Base-by-base conservation (phyloP, 35 echinoderm and acorn worm species). In the Apostichopus californicus region DNA sequence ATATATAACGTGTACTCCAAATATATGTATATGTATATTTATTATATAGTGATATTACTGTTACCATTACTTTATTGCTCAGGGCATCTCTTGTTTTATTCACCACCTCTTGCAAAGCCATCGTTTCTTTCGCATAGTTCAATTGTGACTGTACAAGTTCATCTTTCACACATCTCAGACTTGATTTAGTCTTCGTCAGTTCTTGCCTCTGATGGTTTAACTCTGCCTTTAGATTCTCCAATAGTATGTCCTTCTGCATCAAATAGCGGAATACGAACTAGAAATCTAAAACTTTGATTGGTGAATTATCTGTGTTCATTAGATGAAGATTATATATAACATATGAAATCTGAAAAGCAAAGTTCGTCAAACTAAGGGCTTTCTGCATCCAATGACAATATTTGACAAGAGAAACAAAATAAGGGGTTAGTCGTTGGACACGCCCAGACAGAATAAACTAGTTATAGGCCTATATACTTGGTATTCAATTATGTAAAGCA, bases 221-320 rank as follows among this genome's bases (percentile, higher is more conserved):
- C 73, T 77, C 73, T 77, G 73, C 73, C 15, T 17, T 77, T 8
- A 77, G 15, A 8, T 77, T 17, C 73, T 77, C 73, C 26, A 28
- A 28, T 28, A 28, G 26, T 28, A 28, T 28, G 26, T 28, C 26
- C 26, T 28, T 28, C 66, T 72, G 66, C 66, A 72, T 72, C 66
- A 72, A 72, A 72, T 72, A 72, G 66, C 66, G 66, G 66, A 72
- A 72, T 72, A 72, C 66, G 66, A 72, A 72, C 66, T 72, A 72
- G 66, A 72, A 72, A 72, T 72, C 66, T 72, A 72, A 72, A 72
- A 72, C 66, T 72, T 72, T 72, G 66, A 72, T 72, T 72, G 66
- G 66, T 72, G 66, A 72, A 72, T 72, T 72, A 72, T 72, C 66
- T 72, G 66, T 72, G n/a, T 13, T n/a, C 66, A 13, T 72, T 13